A percentile compares a stretch with the other conserved stretches of the same genome.
These are phyloP conservation scores for Falco punctatus DNA, from an alignment of 2,113 vertebrate genomes.

Conservation along the genomic window DNA sequence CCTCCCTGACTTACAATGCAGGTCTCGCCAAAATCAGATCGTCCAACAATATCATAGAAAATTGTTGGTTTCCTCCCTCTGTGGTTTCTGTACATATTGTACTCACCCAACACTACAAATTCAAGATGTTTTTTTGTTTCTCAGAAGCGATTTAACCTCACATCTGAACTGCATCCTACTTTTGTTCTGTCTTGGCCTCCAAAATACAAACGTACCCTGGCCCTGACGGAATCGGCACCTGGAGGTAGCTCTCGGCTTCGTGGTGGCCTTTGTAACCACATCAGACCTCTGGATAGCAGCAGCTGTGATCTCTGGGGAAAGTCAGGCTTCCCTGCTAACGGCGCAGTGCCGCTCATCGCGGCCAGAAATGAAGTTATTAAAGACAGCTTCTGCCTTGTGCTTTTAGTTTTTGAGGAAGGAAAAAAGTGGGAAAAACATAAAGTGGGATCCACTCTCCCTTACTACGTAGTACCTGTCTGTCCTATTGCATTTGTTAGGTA, in stretches of 20 bases:
- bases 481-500: not conserved
- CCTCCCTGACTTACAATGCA: not conserved
- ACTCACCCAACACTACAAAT: not conserved
- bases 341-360: not conserved
- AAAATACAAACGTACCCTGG: not conserved
- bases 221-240: not conserved
- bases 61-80: not conserved
- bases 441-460: not conserved
- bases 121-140: not conserved
- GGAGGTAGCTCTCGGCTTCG: not conserved
- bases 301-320: not conserved
- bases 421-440: not conserved
- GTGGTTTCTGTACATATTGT: not conserved
- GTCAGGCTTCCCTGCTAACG: not conserved
- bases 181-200: not conserved
- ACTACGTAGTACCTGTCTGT: not conserved
- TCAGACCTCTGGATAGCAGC: not conserved
- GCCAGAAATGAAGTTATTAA: not conserved
- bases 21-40: not conserved
- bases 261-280: not conserved
- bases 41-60: not conserved
- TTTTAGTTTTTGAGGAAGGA: not conserved
- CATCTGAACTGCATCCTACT: not conserved
- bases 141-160: not conserved
- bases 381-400: not conserved